Percentiles rank a stretch among this genome's conserved stretches.
These are phyloP conservation scores for Pseudocheirus occidentalis DNA, from an alignment of 2,797 vertebrate genomes.

Conservation along the genomic window DNA sequence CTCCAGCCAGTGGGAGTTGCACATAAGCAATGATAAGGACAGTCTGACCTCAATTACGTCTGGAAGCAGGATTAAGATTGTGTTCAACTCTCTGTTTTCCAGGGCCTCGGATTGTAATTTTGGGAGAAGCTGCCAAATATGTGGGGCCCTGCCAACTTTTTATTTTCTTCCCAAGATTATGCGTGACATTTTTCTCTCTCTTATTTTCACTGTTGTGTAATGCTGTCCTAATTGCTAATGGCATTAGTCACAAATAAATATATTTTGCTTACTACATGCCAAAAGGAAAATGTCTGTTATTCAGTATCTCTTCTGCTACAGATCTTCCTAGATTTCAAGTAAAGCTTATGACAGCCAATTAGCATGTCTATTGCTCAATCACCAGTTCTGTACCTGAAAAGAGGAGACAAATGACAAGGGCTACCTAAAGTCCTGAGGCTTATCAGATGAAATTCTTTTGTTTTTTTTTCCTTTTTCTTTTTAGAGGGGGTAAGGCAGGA, in stretches of 20 bases:
- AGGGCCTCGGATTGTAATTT: not conserved
- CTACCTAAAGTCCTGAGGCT: not conserved
- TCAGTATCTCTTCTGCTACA: not conserved
- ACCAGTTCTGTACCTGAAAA: not conserved
- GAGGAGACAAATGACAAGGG: not conserved
- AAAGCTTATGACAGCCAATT: not conserved
- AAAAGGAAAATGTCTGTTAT: not conserved
- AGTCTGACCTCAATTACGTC: conserved; percentile 22
- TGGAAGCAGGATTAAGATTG: not conserved
- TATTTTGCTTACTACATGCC: not conserved
- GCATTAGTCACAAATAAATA: not conserved
- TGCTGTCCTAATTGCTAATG: not conserved
- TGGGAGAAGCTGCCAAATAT: not conserved
- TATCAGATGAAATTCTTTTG: not conserved
- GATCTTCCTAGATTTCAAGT: not conserved
- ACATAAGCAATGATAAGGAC: conserved; percentile 4
- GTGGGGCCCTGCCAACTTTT: not conserved
- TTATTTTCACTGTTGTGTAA: not conserved
- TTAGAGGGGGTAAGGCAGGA: no score
- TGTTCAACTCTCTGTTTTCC: not conserved
- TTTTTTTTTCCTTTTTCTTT: no score
- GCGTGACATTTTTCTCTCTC: not conserved
- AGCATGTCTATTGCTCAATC: no score
- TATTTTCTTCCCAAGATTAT: not conserved
- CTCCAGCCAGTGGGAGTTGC: not conserved